phyloP scores from a whole-genome alignment of 2,888 invertebrate genomes.

The Pheosia gnoma region DNA sequence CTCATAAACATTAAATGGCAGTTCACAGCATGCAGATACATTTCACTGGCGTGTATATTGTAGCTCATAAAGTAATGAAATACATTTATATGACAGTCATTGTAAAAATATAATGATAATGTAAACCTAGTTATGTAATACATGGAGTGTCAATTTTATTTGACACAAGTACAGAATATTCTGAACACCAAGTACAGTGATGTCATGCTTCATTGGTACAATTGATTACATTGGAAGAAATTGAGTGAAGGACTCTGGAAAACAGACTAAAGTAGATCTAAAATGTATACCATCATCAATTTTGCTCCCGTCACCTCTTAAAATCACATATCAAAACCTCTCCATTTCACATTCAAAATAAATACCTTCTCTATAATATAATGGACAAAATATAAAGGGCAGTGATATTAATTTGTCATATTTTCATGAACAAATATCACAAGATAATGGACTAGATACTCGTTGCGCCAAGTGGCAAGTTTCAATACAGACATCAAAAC shows the following conservation, averaged over 20 bases:
- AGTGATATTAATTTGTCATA: background rate
- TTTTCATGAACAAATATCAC: background rate
- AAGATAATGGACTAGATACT: conserved; percentile 1
- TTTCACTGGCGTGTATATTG: too few species aligned
- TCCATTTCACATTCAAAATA: conserved; percentile 12
- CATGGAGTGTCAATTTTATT: too few species aligned
- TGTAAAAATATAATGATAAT: too few species aligned
- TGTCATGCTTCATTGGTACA: conserved; percentile 30
- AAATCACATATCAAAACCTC: conserved; percentile 41
- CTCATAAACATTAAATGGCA: too few species aligned
- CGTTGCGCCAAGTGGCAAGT: background rate
- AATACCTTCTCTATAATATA: conserved; percentile 5
- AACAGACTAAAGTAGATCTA: conserved; percentile 24
- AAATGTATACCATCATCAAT: conserved; percentile 33
- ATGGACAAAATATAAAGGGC: background rate
- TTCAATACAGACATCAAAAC: conserved; percentile 1
- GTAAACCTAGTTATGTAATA: too few species aligned
- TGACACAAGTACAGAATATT: too few species aligned
- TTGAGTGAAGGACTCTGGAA: conserved; percentile 49
- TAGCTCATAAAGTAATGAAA: too few species aligned
- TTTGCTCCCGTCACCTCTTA: conserved; percentile 44
- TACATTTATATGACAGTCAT: too few species aligned
- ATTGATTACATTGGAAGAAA: conserved; percentile 40
- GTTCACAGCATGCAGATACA: too few species aligned
- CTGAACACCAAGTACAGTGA: conserved; percentile 33